Conservation (phyloP, 2,888 invertebrate genomes). For the Reticulitermes lucifugus region DNA sequence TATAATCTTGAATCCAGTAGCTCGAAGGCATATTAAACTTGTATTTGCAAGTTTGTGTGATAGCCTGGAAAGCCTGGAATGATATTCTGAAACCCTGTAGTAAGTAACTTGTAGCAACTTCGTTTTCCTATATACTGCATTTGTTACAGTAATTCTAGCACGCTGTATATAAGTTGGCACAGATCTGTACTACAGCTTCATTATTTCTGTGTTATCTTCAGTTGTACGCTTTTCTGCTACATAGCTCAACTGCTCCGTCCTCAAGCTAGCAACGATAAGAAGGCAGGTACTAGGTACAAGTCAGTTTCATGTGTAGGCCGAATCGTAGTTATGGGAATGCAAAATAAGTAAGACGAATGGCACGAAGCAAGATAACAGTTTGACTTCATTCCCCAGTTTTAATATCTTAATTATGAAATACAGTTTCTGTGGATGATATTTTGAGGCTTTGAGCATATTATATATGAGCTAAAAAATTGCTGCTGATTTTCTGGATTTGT, state of each 20-base stretch:
- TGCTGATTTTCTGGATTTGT: too few relatives aligned
- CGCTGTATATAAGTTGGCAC: neutral
- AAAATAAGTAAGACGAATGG: too few relatives aligned
- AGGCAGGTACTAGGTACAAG: neutral
- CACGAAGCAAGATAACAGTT: too few relatives aligned
- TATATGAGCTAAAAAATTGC: too few relatives aligned
- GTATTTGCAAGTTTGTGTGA: neutral
- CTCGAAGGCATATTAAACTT: neutral
- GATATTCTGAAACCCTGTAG: conserved; percentile 3
- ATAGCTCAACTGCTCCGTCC: neutral
- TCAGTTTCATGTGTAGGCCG: neutral
- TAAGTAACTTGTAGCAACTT: conserved; percentile 7
- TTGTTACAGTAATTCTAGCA: neutral
- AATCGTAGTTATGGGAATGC: neutral
- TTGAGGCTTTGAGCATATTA: too few relatives aligned
- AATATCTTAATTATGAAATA: too few relatives aligned
- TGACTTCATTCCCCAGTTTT: too few relatives aligned
- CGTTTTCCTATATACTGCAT: neutral
- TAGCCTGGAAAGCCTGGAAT: neutral
- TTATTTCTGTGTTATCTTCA: conserved; percentile 10
- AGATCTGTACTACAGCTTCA: conserved; percentile 12
- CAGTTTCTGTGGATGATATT: too few relatives aligned
- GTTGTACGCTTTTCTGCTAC: neutral
- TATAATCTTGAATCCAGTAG: neutral
- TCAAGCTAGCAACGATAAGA: neutral